Evolutionary conservation across 2,888 invertebrate genomes (phyloP).

Genomic region (Lasioglossum figueresi): DNA sequence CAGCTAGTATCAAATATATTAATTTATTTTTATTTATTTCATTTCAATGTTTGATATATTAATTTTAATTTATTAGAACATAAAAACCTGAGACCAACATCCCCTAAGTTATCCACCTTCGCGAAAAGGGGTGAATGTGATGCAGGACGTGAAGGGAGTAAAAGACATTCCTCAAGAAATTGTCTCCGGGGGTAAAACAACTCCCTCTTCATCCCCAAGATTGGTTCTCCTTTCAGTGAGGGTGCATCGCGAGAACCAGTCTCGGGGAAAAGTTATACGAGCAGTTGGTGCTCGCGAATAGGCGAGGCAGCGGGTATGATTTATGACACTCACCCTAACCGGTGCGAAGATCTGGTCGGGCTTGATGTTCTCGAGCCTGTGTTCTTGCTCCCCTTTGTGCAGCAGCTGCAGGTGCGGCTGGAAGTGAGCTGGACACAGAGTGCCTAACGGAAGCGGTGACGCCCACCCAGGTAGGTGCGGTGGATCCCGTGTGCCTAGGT

Average conservation of each 20-base stretch:
- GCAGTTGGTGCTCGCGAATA: background rate
- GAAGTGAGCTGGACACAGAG: constrained; percentile 85
- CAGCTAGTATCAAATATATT: too few species aligned
- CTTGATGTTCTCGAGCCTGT: constrained; percentile 81
- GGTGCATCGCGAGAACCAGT: constrained; percentile 16
- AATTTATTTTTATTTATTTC: too few species aligned
- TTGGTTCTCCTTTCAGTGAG: background rate
- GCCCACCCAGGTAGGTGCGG: constrained; percentile 85
- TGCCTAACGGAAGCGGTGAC: constrained; percentile 84
- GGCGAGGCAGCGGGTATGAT: constrained; percentile 32
- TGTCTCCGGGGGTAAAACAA: too few species aligned
- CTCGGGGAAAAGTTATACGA: constrained; percentile 36
- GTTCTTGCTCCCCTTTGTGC: constrained; percentile 80
- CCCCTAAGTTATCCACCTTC: too few species aligned
- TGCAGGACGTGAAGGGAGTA: too few species aligned
- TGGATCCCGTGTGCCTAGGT: constrained; percentile 84
- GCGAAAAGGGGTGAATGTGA: too few species aligned
- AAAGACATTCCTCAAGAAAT: too few species aligned
- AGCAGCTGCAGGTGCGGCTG: constrained; percentile 84
- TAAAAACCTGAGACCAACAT: too few species aligned
- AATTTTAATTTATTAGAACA: too few species aligned
- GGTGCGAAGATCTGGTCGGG: constrained; percentile 85
- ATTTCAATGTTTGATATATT: too few species aligned
- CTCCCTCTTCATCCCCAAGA: too few species aligned
- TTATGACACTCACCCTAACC: constrained; percentile 83